Evolutionary conservation across 2,888 invertebrate species (phyloP).

Genomic region (Diaprepes abbreviatus): DNA sequence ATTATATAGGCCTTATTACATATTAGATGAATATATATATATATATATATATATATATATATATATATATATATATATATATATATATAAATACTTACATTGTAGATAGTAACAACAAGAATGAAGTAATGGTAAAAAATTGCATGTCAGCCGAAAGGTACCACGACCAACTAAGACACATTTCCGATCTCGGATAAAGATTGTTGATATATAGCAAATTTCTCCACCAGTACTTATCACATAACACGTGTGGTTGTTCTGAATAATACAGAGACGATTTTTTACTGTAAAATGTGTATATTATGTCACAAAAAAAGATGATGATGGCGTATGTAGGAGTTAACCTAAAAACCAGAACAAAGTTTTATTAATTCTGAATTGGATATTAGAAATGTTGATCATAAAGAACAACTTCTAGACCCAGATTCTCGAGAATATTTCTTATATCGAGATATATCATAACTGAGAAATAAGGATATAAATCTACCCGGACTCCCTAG

Average conservation of each 20-base stretch:
- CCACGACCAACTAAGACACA: constrained; percentile 71
- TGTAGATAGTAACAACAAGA: constrained; percentile 66
- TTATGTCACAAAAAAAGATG: constrained; percentile 65
- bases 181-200: constrained; percentile 65
- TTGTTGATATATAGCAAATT: constrained; percentile 70
- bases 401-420: too few species aligned
- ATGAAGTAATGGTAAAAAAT: constrained; percentile 64
- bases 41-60: too few species aligned
- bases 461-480: too few species aligned
- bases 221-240: constrained; percentile 71
- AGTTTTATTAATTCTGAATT: not conserved
- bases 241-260: constrained; percentile 65
- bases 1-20: too few species aligned
- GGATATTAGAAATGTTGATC: too few species aligned
- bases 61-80: too few species aligned
- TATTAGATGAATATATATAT: too few species aligned
- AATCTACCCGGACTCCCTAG: too few species aligned
- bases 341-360: constrained; percentile 59
- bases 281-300: constrained; percentile 64
- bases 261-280: constrained; percentile 63
- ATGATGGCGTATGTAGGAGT: constrained; percentile 68
- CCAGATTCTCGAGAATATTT: too few species aligned
- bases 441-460: too few species aligned
- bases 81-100: constrained; percentile 62
- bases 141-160: constrained; percentile 70